A percentile compares a stretch with the other conserved stretches of the same genome.
phyloP scores from a whole-genome alignment of 1,140 invertebrate species.

The Sinella curviseta region DNA sequence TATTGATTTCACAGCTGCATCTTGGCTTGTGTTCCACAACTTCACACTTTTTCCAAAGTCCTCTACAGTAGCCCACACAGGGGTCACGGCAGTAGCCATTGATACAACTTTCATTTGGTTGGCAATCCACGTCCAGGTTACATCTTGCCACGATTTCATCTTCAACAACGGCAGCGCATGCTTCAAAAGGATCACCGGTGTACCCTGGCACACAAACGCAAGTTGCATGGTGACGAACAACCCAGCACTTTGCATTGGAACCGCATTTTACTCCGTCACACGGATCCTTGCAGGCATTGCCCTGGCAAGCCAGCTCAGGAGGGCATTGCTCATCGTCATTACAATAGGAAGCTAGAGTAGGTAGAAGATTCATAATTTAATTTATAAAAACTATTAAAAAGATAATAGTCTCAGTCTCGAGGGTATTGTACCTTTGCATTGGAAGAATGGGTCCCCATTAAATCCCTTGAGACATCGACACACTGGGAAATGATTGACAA shows the following conservation, averaged over 20 bases:
- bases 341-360: conserved; percentile 48
- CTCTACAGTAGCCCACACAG: conserved; percentile 58
- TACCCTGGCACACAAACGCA: conserved; percentile 66
- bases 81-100: conserved; percentile 67
- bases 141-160: conserved; percentile 56
- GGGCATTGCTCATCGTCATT: conserved; percentile 71
- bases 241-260: conserved; percentile 71
- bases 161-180: conserved; percentile 65
- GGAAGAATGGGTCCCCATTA: conserved; percentile 77
- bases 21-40: conserved; percentile 47
- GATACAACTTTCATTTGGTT: conserved; percentile 65
- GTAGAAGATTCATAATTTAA: background rate
- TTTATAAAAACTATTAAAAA: background rate
- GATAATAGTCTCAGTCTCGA: too few relatives aligned
- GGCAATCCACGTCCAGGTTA: conserved; percentile 67
- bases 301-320: conserved; percentile 75
- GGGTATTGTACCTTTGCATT: conserved; percentile 59
- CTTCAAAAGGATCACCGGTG: conserved; percentile 77
- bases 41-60: conserved; percentile 49
- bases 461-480: conserved; percentile 74
- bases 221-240: conserved; percentile 76
- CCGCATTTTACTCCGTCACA: conserved; percentile 79
- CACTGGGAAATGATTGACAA: conserved; percentile 77
- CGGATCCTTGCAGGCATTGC: conserved; percentile 79
- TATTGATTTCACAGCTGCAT: conserved; percentile 48